These are phyloP conservation scores for Lethrus apterus DNA, from an alignment of 1,140 invertebrate genomes.

Conservation along the genomic window DNA sequence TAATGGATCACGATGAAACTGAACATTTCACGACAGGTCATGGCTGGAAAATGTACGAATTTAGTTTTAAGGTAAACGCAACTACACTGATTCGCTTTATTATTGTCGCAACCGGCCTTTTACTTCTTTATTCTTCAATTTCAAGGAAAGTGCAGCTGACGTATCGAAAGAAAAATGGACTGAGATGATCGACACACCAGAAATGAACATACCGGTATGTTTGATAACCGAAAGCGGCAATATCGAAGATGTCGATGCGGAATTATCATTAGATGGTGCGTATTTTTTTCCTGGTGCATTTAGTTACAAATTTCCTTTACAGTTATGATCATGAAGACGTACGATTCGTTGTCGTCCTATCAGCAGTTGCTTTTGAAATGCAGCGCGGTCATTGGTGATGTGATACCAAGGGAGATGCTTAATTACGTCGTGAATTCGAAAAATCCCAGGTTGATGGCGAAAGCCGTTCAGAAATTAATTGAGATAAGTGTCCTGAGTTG, in stretches of 20 bases:
- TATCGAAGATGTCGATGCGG: constrained; percentile 35
- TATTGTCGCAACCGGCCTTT: too few relatives aligned
- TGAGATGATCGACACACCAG: too few relatives aligned
- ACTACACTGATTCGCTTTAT: not conserved
- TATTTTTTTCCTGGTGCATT: constrained; percentile 6
- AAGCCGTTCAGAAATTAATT: constrained; percentile 50
- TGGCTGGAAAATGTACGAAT: constrained; percentile 31
- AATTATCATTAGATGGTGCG: constrained; percentile 42
- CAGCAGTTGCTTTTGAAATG: constrained; percentile 56
- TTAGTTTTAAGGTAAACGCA: constrained; percentile 28
- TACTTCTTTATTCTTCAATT: too few relatives aligned
- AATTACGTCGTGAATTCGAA: constrained; percentile 44
- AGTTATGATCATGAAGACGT: constrained; percentile 52
- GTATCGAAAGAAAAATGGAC: too few relatives aligned
- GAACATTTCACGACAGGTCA: not conserved
- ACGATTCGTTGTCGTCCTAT: constrained; percentile 50
- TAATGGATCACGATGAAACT: not conserved
- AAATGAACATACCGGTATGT: too few relatives aligned
- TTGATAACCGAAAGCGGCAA: constrained; percentile 28
- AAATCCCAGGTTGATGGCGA: constrained; percentile 40
- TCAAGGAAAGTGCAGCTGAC: too few relatives aligned
- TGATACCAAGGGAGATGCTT: constrained; percentile 50
- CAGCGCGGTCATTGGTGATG: constrained; percentile 51
- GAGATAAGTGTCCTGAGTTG: constrained; percentile 51
- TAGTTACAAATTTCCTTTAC: too few relatives aligned